These are phyloP conservation scores for Scartelaos histophorus DNA, from an alignment of 2,113 vertebrate species.

Conservation along the genomic window DNA sequence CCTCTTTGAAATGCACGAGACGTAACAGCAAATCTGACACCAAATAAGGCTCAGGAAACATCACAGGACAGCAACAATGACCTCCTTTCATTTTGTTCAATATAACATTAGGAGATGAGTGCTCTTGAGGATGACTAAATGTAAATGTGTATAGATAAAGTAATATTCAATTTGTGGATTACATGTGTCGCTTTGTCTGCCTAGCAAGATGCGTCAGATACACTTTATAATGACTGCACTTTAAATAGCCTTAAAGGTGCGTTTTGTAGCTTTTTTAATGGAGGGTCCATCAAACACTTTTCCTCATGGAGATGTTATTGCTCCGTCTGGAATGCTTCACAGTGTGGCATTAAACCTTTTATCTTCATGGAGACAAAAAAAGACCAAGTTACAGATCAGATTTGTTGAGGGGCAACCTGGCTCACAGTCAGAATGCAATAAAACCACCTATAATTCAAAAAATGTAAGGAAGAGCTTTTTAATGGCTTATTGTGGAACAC, in stretches of 20 bases:
- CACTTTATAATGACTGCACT: background rate
- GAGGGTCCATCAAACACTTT: too few relatives aligned
- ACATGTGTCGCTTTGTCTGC: background rate
- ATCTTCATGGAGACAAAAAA: too few relatives aligned
- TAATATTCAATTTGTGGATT: background rate
- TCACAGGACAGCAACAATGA: conserved; percentile 7
- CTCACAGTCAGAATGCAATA: too few relatives aligned
- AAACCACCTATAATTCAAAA: too few relatives aligned
- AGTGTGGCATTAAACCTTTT: too few relatives aligned
- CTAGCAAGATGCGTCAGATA: background rate
- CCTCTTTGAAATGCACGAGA: conserved; percentile 51
- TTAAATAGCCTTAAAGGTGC: background rate
- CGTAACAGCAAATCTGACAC: conserved; percentile 28
- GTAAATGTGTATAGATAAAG: background rate
- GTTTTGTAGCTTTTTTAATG: too few relatives aligned
- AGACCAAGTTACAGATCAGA: too few relatives aligned
- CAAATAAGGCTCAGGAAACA: conserved; percentile 25
- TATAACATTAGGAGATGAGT: background rate
- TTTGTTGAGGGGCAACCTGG: too few relatives aligned
- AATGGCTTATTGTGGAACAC: too few relatives aligned
- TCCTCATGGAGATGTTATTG: too few relatives aligned
- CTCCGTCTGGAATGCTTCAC: too few relatives aligned
- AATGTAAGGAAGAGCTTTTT: too few relatives aligned
- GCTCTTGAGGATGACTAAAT: background rate
- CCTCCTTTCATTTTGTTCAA: background rate